Conservation (phyloP, 2,888 invertebrate genomes). For the Lacanobia wlatinum region DNA sequence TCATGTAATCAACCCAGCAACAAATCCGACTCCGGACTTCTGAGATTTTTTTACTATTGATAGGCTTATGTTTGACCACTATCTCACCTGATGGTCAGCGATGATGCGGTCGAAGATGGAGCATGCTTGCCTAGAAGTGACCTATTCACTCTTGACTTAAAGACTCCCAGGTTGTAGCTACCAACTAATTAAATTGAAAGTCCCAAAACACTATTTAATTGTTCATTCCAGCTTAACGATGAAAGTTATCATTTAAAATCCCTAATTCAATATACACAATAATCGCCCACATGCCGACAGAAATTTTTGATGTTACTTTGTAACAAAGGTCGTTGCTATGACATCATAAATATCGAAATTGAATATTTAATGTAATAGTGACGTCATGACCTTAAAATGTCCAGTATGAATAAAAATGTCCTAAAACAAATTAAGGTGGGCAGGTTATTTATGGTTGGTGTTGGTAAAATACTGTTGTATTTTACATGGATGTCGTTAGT, state of each 20-base stretch:
- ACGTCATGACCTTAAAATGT: conserved; percentile 41
- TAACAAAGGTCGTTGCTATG: conserved; percentile 54
- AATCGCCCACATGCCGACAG: conserved; percentile 17
- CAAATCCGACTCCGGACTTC: no score
- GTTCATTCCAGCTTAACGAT: not conserved
- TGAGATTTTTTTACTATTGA: no score
- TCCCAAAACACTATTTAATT: not conserved
- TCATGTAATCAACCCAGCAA: no score
- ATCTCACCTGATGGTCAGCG: no score
- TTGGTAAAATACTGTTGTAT: no score
- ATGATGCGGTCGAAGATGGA: no score
- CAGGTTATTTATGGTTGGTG: not conserved
- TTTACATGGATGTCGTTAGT: no score
- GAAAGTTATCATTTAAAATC: not conserved
- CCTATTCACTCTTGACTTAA: no score
- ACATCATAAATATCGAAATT: conserved; percentile 47
- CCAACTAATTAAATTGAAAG: not conserved
- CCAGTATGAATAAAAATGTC: conserved; percentile 15
- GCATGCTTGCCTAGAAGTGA: no score
- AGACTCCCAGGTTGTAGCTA: no score
- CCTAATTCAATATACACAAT: conserved; percentile 13
- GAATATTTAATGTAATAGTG: conserved; percentile 34
- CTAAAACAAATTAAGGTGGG: conserved; percentile 8
- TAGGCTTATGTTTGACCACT: no score
- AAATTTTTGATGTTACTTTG: conserved; percentile 40